Conservation (phyloP, 2,888 invertebrate genomes). For the Harpalus rubripes region DNA sequence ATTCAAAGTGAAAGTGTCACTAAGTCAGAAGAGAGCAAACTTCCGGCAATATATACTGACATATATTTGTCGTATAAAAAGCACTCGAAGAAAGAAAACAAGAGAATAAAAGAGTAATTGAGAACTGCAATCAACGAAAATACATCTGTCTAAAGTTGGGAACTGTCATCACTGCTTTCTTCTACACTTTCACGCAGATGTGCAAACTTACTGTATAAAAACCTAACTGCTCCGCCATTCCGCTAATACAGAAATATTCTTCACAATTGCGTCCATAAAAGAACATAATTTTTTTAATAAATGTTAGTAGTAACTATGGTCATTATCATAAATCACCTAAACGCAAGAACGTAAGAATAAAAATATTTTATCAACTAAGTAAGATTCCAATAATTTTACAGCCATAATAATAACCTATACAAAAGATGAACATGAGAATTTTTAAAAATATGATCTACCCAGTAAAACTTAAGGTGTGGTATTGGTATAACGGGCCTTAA, state of each 20-base stretch:
- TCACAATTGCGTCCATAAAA: background rate
- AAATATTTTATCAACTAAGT: too few relatives aligned
- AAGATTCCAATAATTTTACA: too few relatives aligned
- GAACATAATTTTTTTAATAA: too few relatives aligned
- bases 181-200: conserved; percentile 12
- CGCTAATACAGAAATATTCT: background rate
- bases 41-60: background rate
- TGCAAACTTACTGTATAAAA: conserved; percentile 24
- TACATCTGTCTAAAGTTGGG: conserved; percentile 48
- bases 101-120: conserved; percentile 46
- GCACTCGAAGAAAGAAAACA: conserved; percentile 27
- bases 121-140: conserved; percentile 49
- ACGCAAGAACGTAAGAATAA: too few relatives aligned
- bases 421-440: too few relatives aligned
- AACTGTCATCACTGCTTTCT: conserved; percentile 30
- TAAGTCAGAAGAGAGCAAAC: background rate
- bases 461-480: too few relatives aligned
- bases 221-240: background rate
- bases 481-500: too few relatives aligned
- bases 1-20: background rate
- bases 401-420: too few relatives aligned
- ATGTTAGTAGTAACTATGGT: too few relatives aligned
- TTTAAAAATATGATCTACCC: too few relatives aligned
- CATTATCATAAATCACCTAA: too few relatives aligned
- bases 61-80: conserved; percentile 8